phyloP scores from a whole-genome alignment of 1,140 invertebrate species.

The Cydia strobilella region DNA sequence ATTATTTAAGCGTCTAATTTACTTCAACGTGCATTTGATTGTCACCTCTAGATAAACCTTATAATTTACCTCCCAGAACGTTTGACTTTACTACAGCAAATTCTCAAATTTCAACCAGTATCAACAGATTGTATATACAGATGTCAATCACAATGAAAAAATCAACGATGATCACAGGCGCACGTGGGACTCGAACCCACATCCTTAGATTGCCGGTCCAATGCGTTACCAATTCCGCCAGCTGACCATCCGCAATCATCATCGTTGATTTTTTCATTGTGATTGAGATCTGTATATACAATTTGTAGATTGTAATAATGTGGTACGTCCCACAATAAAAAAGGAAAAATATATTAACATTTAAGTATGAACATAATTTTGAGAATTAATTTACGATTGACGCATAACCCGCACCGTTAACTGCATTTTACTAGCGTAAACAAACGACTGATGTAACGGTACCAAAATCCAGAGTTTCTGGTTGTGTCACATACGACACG shows the following conservation, averaged over 20 bases:
- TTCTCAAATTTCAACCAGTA: neutral
- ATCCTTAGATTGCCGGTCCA: too few relatives aligned
- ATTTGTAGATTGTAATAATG: too few relatives aligned
- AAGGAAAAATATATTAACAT: too few relatives aligned
- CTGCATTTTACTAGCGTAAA: neutral
- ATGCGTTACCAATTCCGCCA: too few relatives aligned
- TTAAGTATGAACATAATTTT: neutral
- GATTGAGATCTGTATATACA: too few relatives aligned
- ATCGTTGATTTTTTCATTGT: too few relatives aligned
- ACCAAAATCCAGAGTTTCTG: slow-evolving; percentile 9
- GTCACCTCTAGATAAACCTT: neutral
- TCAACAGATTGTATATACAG: too few relatives aligned
- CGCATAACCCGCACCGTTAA: neutral
- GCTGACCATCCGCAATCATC: too few relatives aligned
- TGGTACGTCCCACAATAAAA: too few relatives aligned
- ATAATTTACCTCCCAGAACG: neutral
- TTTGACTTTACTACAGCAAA: neutral
- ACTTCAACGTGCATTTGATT: neutral
- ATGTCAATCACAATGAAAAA: too few relatives aligned
- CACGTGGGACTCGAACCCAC: too few relatives aligned
- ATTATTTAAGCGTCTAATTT: neutral
- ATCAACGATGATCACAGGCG: too few relatives aligned
- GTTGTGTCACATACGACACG: neutral
- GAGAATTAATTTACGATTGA: neutral
- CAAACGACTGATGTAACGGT: slow-evolving; percentile 1